Evolutionary conservation across 2,113 vertebrate species (phyloP), one percentile per base, ranked within the genome.

Genomic region (Neogobius melanostomus): DNA sequence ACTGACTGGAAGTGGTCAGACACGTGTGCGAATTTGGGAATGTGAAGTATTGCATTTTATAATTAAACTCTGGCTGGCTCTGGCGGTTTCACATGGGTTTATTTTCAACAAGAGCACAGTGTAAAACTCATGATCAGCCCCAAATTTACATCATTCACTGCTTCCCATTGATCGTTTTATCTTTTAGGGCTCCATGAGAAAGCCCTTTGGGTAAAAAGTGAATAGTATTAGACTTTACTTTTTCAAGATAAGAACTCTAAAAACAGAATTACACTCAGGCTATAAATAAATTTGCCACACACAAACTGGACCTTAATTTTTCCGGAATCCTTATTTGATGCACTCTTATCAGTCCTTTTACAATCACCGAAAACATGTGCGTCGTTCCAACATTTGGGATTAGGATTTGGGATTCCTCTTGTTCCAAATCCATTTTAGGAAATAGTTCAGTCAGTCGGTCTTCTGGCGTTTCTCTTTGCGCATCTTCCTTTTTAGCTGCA

Each of bases 401-500:
- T 53, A 16, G 78, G 80, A 87, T 48, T 59, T 28, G n/a, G 76
- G 81, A 87, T 49, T 59, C 65, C 65, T 77, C 64, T 53, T 11
- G 54, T 21, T 45, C 8, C 28, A 68, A 59, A 69, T n/a, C 79
- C 52, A 71, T 77, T 70, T 82, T 82, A 36, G 72, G 76, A 72
- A 28, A 71, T 47, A 16, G 1, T 0, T 21, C 6, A 51, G 0
- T 91, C 83, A 92, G 68, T 92, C 88, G 5, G 44, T 82, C 82
- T 94, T 95, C 12, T 92, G 93, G 11, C 85, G 90, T 68, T 83
- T 90, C 47, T 87, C 89, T 86, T 82, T 91, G 17, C 82, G 91
- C 53, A 86, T 88, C 76, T 92, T 95, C 11, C 79, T 90, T 83
- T 92, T 95, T 49, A 95, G 85, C 49, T 95, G 95, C 8, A 95